A percentile compares a stretch with the other conserved stretches of the same genome.
phyloP scores from a whole-genome alignment of 2,113 vertebrate genomes.

The Excalfactoria chinensis region DNA sequence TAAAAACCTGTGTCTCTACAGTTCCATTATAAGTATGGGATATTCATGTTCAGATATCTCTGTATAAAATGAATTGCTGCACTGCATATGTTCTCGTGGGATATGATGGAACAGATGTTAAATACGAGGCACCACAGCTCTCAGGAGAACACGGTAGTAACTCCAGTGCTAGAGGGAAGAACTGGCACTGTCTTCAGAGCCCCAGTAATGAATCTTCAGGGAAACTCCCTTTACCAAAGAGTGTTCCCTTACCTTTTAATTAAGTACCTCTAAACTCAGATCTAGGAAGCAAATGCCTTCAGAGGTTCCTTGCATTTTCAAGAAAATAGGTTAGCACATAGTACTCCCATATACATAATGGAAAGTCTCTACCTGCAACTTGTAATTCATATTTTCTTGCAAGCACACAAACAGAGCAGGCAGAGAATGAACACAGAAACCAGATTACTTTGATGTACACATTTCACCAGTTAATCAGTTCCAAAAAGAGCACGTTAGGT shows the following conservation, averaged over 20 bases:
- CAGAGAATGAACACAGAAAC: neutral
- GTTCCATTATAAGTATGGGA: neutral
- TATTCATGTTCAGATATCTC: neutral
- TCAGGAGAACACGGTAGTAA: neutral
- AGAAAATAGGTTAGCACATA: neutral
- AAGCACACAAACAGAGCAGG: neutral
- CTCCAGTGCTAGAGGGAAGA: neutral
- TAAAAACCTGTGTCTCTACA: neutral
- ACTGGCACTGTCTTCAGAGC: neutral
- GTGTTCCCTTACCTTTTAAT: neutral
- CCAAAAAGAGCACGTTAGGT: fast-evolving
- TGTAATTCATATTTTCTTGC: neutral
- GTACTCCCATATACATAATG: fast-evolving
- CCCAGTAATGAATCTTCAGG: neutral
- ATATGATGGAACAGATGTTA: neutral
- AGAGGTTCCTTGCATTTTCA: neutral
- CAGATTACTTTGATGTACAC: neutral
- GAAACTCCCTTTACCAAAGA: neutral
- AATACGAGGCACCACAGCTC: neutral
- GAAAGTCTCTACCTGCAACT: neutral
- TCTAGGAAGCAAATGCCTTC: neutral
- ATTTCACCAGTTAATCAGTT: neutral
- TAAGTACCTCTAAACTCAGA: neutral
- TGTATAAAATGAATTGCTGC: neutral
- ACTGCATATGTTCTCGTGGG: neutral